Evolutionary conservation across 2,797 vertebrate species (phyloP).

Genomic region (Petrocephalus schoutedeni): DNA sequence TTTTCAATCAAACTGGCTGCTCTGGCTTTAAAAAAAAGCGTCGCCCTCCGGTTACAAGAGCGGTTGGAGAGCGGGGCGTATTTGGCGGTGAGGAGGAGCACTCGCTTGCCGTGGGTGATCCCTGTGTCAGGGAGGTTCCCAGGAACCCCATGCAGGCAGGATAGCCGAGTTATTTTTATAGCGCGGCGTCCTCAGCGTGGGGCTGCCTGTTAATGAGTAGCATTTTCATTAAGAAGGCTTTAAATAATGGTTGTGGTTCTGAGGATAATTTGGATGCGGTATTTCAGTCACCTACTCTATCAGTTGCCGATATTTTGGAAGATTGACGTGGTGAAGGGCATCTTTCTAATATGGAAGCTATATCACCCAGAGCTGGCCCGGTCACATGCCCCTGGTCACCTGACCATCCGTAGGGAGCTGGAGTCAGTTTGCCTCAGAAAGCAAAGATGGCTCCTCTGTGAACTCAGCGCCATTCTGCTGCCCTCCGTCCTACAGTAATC

Average conservation of each 20-base stretch:
- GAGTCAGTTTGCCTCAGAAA: not conserved
- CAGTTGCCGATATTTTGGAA: not conserved
- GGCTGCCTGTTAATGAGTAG: not conserved
- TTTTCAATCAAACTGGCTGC: conserved; percentile 5
- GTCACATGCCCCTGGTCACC: not conserved
- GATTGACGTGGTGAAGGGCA: not conserved
- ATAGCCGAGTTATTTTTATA: not conserved
- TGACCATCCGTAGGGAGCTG: not conserved
- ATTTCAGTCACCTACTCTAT: not conserved
- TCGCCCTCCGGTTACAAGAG: not conserved
- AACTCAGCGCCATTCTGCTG: not conserved
- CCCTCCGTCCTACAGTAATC: not conserved
- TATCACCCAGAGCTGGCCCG: not conserved
- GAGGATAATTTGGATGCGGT: not conserved
- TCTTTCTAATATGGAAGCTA: not conserved
- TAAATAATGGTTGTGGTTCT: not conserved
- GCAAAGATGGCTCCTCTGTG: not conserved
- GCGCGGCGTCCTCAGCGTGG: not conserved
- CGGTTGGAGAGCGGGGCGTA: not conserved
- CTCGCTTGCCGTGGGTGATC: not conserved
- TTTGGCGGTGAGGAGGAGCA: not conserved
- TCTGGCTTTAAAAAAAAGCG: not conserved
- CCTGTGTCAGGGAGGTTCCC: not conserved
- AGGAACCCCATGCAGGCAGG: not conserved
- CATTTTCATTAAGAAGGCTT: not conserved